Evolutionary conservation across 2,888 invertebrate genomes (phyloP), one percentile per base, ranked within the genome.

Genomic region (Diogma glabrata): DNA sequence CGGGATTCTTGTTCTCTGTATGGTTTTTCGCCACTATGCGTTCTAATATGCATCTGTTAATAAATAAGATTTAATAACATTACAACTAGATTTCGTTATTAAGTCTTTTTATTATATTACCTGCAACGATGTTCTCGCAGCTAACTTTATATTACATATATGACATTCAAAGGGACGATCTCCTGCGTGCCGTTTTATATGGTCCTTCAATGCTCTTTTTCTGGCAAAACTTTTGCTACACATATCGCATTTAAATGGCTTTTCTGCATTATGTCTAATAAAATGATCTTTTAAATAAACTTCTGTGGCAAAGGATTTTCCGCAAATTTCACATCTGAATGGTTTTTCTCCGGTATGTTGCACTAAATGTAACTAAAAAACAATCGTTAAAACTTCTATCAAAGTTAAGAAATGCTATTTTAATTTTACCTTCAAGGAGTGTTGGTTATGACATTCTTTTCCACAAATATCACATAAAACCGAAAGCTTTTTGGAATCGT

Each of bases 31-130:
- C 43, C 43, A 22, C 22, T 6, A 43, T 43, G 43, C 1, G 43
- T 43, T 3, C 43, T 20, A 43, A 43, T 43, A 22, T 43, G 43
- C 43, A 43, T 43, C 23, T 43, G n/a, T n/a, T n/a, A n/a, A n/a
- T n/a, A n/a, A n/a, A n/a, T n/a, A n/a, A n/a, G n/a, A n/a, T n/a
- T n/a, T n/a, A n/a, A n/a, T n/a, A n/a, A n/a, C n/a, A n/a, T n/a
- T n/a, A n/a, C n/a, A n/a, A n/a, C n/a, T n/a, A n/a, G n/a, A n/a
- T n/a, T n/a, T n/a, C n/a, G n/a, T n/a, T n/a, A n/a, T n/a, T n/a
- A n/a, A n/a, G n/a, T n/a, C n/a, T n/a, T n/a, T n/a, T n/a, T n/a
- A n/a, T n/a, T n/a, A n/a, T n/a, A n/a, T n/a, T n/a, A n/a, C n/a
- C n/a, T n/a, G 43, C 9, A 43, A 23, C 14, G 43, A 43, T 12